These are phyloP conservation scores for Octonoba sinensis DNA, from an alignment of 2,888 invertebrate species.

Conservation along the genomic window DNA sequence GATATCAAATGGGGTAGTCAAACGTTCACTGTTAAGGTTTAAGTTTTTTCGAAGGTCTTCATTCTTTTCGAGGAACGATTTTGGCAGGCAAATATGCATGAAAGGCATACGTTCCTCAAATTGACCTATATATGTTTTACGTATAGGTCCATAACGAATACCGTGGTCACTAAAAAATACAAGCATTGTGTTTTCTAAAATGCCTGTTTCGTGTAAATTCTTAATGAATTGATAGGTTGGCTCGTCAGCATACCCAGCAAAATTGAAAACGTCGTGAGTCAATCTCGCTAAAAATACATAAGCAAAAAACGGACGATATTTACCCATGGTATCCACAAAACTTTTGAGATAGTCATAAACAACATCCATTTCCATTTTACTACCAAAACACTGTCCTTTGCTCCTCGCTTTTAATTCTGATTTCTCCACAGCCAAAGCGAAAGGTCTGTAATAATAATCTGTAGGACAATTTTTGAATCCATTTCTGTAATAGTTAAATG, in stretches of 20 bases:
- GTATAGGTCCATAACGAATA: conserved; percentile 70
- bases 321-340: conserved; percentile 49
- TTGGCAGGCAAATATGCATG: conserved; percentile 70
- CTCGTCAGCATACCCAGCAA: conserved; percentile 69
- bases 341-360: conserved; percentile 56
- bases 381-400: conserved; percentile 50
- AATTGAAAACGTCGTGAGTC: conserved; percentile 70
- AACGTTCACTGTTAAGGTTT: conserved; percentile 68
- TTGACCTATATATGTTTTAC: conserved; percentile 79
- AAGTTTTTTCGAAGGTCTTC: conserved; percentile 67
- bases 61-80: conserved; percentile 68
- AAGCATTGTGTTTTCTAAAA: conserved; percentile 78
- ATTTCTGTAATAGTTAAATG: conserved; percentile 69
- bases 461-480: conserved; percentile 70
- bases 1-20: conserved; percentile 72
- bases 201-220: conserved; percentile 73
- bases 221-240: conserved; percentile 74
- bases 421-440: conserved; percentile 69
- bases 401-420: conserved; percentile 43
- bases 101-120: conserved; percentile 72
- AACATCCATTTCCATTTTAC: conserved; percentile 63
- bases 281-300: conserved; percentile 70
- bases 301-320: conserved; percentile 67
- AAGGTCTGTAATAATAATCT: conserved; percentile 70
- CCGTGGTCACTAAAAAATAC: conserved; percentile 71